Base-by-base conservation (phyloP, 2,888 invertebrate species). In the Athalia circularis region DNA sequence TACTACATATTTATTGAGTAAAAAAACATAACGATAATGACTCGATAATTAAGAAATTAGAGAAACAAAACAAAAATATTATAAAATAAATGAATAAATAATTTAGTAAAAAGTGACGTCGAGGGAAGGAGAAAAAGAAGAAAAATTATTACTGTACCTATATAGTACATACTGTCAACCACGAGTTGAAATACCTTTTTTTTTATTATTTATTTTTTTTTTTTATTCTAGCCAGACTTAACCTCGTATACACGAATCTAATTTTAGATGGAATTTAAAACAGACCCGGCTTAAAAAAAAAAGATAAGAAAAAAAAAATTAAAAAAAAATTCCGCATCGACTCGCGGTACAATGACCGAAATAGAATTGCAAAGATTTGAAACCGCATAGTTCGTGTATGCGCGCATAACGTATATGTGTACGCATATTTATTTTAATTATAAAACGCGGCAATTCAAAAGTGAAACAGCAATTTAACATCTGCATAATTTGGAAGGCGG, bases 311-410 rank as follows among this genome's bases (percentile, higher is more conserved):
- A 29, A 29, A 29, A 29, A 29, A 29, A 29, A 29, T 29, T 29
- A 29, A 29, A 8, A 68, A 68, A 68, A 68, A 68, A 54, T 68
- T 68, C 43, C 52, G 50, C 68, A 68, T 68, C 68, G 68, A 54
- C 29, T 43, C 29, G 29, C 43, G 68, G 68, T 68, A 68, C 54
- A 68, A 68, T 68, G 68, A 68, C 68, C 52, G 54, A 52, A 68
- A 68, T 68, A 68, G 68, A 68, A 68, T 68, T 54, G 45, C 68
- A 54, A 68, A 52, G 54, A 68, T 68, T 68, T 54, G 52, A 68
- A 54, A 50, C 54, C 50, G 68, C 29, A 29, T 29, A 43, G 68
- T 52, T 52, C 29, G 29, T 2, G 29, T 29, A 2, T 29, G 2
- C 29, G 29, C 2, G 29, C 29, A 29, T 29, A 29, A 29, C 29